Evolutionary conservation across 2,113 vertebrate genomes (phyloP).

Genomic region (Donacobius atricapilla): DNA sequence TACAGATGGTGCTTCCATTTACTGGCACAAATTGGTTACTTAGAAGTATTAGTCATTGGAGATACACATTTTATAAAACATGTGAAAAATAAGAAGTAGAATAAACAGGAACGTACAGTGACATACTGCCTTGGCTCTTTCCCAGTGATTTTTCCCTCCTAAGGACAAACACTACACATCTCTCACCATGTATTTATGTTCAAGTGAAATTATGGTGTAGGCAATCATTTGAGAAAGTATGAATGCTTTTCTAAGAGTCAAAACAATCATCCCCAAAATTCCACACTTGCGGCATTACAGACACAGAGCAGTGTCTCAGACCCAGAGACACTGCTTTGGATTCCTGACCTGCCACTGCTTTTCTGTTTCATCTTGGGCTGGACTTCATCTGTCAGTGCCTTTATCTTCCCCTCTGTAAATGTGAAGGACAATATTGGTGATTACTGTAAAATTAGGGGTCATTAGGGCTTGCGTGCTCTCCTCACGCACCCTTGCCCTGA

Average conservation of each 20-base stretch:
- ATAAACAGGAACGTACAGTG: slow-evolving; percentile 59
- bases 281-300: background rate
- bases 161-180: slow-evolving; percentile 4
- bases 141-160: background rate
- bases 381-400: background rate
- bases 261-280: background rate
- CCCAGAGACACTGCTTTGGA: background rate
- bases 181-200: background rate
- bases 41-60: slow-evolving; percentile 56
- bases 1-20: slow-evolving; percentile 57
- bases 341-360: background rate
- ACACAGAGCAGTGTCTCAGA: background rate
- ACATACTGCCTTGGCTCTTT: slow-evolving; percentile 21
- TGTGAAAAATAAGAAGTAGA: slow-evolving; percentile 54
- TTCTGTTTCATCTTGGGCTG: background rate
- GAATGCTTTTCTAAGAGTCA: background rate
- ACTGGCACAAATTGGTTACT: slow-evolving; percentile 52
- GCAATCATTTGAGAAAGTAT: background rate
- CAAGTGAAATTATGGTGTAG: background rate
- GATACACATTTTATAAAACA: slow-evolving; percentile 50
- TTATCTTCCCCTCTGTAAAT: background rate
- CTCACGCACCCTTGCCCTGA: background rate
- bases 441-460: background rate
- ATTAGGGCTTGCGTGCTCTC: background rate
- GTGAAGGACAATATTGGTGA: background rate